Evolutionary conservation across 2,113 vertebrate species (phyloP), one percentile per base, ranked within the genome.

Genomic region (Thunnus thynnus): DNA sequence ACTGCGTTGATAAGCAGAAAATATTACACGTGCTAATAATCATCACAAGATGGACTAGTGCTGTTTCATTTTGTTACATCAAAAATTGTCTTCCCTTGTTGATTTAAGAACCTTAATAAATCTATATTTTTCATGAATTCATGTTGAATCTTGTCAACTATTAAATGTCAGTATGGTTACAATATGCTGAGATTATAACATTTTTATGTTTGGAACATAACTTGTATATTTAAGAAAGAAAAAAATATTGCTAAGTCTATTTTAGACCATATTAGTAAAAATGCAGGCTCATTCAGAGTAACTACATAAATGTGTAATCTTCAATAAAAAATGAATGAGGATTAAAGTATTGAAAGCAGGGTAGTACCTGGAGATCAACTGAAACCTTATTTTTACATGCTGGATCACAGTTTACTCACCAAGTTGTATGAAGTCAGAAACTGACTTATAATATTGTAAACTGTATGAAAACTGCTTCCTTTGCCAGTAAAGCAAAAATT

Each of bases 101-200:
- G 62, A 30, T 62, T 69, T 27, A 36, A 52, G 52, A 76, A 73
- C 11, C 64, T 64, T 46, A 93, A 85, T 92, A 93, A 93, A 93
- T 83, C 4, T 93, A 27, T 93, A 92, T 94, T 94, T 93, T 93
- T 92, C 84, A 71, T 62, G 68, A 61, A 56, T 41, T 82, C 13
- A 30, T 56, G 63, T 83, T 54, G 32, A 16, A 17, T 79, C 60
- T 47, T 67, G 20, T 65, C 17, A 14, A 25, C 8, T 41, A 41
- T 41, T 8, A 41, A 41, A 9, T 41, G 36, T 41, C 7, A 41
- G 36, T 41, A 41, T 41, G 7, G 36, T 41, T 41, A 41, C 7
- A 41, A 41, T 41, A 41, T 41, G 9, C 36, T 41, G 36, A 41
- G 5, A 41, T 41, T 41, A 9, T 41, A 41, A 41, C 3, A 30